Evolutionary conservation across 1,140 invertebrate species (phyloP), one percentile per base, ranked within the genome.

Genomic region (Anoplophora glabripennis): DNA sequence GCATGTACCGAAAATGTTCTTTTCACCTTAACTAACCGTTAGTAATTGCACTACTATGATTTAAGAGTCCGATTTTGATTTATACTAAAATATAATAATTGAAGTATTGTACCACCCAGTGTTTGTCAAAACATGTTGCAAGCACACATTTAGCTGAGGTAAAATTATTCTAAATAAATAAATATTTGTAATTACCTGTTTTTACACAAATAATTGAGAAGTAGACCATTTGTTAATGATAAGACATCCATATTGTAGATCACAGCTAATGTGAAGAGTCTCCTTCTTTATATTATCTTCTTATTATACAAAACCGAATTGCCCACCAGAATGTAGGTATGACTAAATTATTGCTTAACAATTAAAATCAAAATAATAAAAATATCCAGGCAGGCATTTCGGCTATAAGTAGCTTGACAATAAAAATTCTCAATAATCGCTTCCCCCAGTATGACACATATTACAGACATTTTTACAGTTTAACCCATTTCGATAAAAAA

Each of bases 181-280:
- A n/a, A 40, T 56, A 36, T n/a, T 41, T 12, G 10, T 41, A 41
- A 54, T 53, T 49, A 37, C 10, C 11, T 49, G 18, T 35, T 34
- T 33, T 49, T 12, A 11, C 10, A 53, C 9, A 53, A 11, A 14
- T 53, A 40, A 53, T 38, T 42, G 52, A 49, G 36, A 18, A 57
- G 48, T 62, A 62, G 54, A 62, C 63, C 53, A 51, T 59, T 61
- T 49, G 54, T 28, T 28, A 48, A 61, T 55, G 55, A 64, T 64
- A 64, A 65, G 33, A 61, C 56, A 63, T 66, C 59, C 64, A 64
- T 64, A 66, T 66, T 64, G 64, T 66, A 66, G 64, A 66, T 66
- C 64, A 66, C 64, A 66, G 64, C 61, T 66, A 66, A 58, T 58
- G 64, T 66, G 64, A 64, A 66, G 60, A 63, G 57, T 66, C 61